Percentiles rank a stretch among this genome's conserved stretches.
Evolutionary conservation across 2,888 invertebrate genomes (phyloP).

Genomic region (Deilephila porcellus): DNA sequence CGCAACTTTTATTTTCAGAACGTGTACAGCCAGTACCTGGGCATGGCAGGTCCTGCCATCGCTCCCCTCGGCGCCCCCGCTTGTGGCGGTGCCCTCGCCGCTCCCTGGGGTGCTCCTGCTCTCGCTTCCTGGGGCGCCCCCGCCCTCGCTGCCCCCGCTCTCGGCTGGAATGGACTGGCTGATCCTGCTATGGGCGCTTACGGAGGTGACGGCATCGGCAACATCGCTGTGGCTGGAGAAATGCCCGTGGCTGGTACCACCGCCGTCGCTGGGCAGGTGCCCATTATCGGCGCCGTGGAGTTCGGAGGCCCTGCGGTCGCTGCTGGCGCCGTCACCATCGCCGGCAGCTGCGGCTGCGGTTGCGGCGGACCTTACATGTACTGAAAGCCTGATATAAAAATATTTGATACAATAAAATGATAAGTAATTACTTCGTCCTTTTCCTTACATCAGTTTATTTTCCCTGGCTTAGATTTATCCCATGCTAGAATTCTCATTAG

Average conservation of each 20-base stretch:
- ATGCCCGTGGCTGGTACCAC: constrained; percentile 52
- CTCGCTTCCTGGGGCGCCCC: not conserved
- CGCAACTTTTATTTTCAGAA: not conserved
- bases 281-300: constrained; percentile 50
- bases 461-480: too few relatives aligned
- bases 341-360: constrained; percentile 44
- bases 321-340: constrained; percentile 45
- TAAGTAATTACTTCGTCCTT: too few relatives aligned
- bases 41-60: not conserved
- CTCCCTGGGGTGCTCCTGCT: not conserved
- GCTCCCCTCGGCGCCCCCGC: not conserved
- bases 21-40: constrained; percentile 27
- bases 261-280: constrained; percentile 46
- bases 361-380: constrained; percentile 39
- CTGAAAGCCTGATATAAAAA: constrained; percentile 10
- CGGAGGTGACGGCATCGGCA: constrained; percentile 46
- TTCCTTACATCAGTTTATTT: too few relatives aligned
- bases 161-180: constrained; percentile 26
- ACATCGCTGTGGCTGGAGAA: constrained; percentile 48
- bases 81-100: too few relatives aligned
- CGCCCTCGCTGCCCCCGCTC: constrained; percentile 21
- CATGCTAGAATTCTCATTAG: too few relatives aligned
- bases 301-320: constrained; percentile 45
- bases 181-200: constrained; percentile 29
- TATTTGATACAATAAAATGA: too few relatives aligned